phyloP scores from a whole-genome alignment of 2,797 vertebrate genomes.

The Diplodus puntazzo region DNA sequence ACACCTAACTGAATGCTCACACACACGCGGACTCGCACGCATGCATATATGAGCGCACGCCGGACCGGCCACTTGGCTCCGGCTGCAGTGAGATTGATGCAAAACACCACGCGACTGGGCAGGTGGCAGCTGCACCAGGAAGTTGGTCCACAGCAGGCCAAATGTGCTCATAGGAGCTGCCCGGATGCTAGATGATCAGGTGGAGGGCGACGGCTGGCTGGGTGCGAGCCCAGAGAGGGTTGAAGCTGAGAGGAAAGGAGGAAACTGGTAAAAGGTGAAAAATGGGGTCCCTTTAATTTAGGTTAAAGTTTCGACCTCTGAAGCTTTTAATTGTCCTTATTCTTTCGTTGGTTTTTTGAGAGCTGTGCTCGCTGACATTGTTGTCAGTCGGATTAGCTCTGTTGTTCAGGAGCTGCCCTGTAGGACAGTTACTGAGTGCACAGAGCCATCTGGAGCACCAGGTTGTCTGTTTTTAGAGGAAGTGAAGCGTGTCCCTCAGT shows the following conservation, averaged over 20 bases:
- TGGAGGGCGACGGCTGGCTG: slow-evolving; percentile 57
- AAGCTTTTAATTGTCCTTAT: slow-evolving; percentile 34
- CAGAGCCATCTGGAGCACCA: slow-evolving; percentile 59
- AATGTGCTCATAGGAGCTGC: slow-evolving; percentile 57
- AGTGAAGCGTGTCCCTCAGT: slow-evolving; percentile 14
- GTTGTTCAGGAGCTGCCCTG: slow-evolving; percentile 41
- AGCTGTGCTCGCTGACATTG: slow-evolving; percentile 33
- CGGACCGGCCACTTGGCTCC: slow-evolving; percentile 61
- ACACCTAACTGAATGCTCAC: slow-evolving; percentile 44
- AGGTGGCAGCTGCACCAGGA: slow-evolving; percentile 81
- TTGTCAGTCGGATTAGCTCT: slow-evolving; percentile 48
- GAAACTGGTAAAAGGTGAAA: slow-evolving; percentile 48
- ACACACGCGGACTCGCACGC: slow-evolving; percentile 22
- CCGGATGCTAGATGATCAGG: slow-evolving; percentile 64
- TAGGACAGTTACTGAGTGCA: slow-evolving; percentile 40
- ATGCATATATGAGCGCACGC: slow-evolving; percentile 29
- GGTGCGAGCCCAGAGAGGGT: slow-evolving; percentile 52
- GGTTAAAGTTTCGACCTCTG: slow-evolving; percentile 31
- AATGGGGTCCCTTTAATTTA: slow-evolving; percentile 18
- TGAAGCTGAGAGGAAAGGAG: slow-evolving; percentile 29
- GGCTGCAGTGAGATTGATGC: slow-evolving; percentile 69
- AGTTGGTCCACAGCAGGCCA: slow-evolving; percentile 67
- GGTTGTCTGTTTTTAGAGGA: slow-evolving; percentile 56
- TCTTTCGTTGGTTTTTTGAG: slow-evolving; percentile 14
- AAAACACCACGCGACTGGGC: slow-evolving; percentile 63